Conservation (phyloP, 2,113 vertebrate species). For the Phrynocephalus versicolor region DNA sequence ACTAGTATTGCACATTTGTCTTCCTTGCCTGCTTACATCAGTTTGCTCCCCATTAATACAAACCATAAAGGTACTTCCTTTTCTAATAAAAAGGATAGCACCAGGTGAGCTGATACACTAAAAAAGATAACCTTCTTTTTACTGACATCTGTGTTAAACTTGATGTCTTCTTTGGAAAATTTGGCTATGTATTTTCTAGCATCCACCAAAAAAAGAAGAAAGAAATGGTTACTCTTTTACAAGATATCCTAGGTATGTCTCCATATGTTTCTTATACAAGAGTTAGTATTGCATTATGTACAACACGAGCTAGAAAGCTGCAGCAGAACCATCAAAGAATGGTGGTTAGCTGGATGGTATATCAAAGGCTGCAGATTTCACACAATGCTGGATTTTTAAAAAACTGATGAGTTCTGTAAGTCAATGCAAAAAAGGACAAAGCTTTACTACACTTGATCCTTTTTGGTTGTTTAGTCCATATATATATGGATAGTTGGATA, state of each 20-base stretch:
- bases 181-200: not conserved
- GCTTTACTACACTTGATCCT: slow-evolving; percentile 10
- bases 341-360: not conserved
- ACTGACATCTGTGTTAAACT: not conserved
- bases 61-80: not conserved
- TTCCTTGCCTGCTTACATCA: no score
- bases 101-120: not conserved
- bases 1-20: no score
- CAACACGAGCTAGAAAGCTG: slow-evolving; percentile 16
- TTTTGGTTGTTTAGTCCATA: no score
- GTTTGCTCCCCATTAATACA: not conserved
- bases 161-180: not conserved
- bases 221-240: not conserved
- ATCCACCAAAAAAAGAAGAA: no score
- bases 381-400: not conserved
- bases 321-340: slow-evolving; percentile 27
- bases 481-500: slow-evolving; percentile 19
- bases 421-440: slow-evolving; percentile 9
- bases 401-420: no score
- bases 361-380: not conserved
- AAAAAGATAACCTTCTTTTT: not conserved
- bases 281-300: not conserved
- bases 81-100: not conserved
- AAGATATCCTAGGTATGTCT: not conserved
- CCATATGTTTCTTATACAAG: not conserved